A percentile compares a stretch with the other conserved stretches of the same genome.
Evolutionary conservation across 2,797 vertebrate species (phyloP).

Genomic region (Mionectes olivaceus): DNA sequence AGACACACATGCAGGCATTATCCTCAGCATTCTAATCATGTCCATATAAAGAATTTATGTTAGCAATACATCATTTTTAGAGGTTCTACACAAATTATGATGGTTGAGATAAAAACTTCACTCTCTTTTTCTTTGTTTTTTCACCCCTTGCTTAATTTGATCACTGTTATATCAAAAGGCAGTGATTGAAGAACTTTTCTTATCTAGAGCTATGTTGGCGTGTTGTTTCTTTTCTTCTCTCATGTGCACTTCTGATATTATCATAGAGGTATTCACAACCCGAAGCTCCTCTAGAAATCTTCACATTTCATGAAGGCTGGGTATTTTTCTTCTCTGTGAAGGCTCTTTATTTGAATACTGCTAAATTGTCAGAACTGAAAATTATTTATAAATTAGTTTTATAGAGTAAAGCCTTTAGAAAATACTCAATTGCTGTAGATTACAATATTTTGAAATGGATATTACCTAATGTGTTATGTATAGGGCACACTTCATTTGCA

Average conservation of each 20-base stretch:
- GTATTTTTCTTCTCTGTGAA: not conserved
- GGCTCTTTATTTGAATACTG: not conserved
- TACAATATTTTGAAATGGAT: not conserved
- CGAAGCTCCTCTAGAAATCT: not conserved
- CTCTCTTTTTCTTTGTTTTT: not conserved
- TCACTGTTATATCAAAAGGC: not conserved
- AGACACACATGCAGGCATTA: not conserved
- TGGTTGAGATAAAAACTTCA: not conserved
- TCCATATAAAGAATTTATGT: not conserved
- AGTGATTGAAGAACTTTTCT: not conserved
- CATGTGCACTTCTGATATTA: not conserved
- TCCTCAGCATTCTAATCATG: not conserved
- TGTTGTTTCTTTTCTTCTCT: not conserved
- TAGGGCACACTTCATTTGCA: not conserved
- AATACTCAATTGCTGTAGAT: not conserved
- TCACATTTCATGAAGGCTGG: not conserved
- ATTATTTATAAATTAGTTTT: conserved; percentile 1
- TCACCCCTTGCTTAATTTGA: not conserved
- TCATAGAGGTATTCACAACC: not conserved
- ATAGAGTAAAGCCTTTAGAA: conserved; percentile 4
- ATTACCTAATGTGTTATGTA: not conserved
- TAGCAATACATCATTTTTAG: not conserved
- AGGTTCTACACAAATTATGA: not conserved
- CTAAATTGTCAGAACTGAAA: not conserved
- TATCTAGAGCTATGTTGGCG: not conserved